Evolutionary conservation across 2,888 invertebrate genomes (phyloP), one percentile per base, ranked within the genome.

Genomic region (Caenorhabditis afra): DNA sequence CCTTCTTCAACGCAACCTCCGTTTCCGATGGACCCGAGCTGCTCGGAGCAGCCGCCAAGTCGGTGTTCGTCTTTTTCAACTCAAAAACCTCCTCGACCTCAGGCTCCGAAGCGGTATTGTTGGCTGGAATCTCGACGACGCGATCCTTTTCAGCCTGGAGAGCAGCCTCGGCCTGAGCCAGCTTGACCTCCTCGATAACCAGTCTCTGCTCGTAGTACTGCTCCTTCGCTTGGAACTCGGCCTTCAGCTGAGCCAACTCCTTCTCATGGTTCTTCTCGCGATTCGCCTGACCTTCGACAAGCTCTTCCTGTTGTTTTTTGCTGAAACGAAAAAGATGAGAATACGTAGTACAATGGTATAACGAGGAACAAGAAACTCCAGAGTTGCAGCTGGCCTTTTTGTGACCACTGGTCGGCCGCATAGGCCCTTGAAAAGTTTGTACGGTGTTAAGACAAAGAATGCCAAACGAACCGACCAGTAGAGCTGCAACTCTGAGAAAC

Each of bases 41-140:
- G 39, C 73, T 58, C 57, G 71, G 58, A 41, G 70, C 55, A 3
- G 73, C 50, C 5, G 73, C 79, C 64, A 79, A 66, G 12, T 78
- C 68, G 20, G 18, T 44, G 12, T 57, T 68, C 0, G 73, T 70
- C 62, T 75, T 74, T 39, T 75, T 77, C 16, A 81, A 41, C 44
- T 66, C 79, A n/a, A 79, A 73, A 16, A 64, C 62, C 39, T 79
- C 79, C 61, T 79, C 70, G 23, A 44, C 71, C 0, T 44, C 58
- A 5, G 29, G 29, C 18, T 37, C 58, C 41, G 61, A 52, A 37
- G 57, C 57, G 8, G 67, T 23, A 14, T 45, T 4, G 50, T 79
- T 79, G 22, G 16, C 37, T 23, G 73, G 73, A 49, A 79, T 79
- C 41, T 67, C 67, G 1, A 79, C 73, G 35, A 53, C 12, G 1